phyloP scores from a whole-genome alignment of 2,113 vertebrate species.

The Grantiella picta region DNA sequence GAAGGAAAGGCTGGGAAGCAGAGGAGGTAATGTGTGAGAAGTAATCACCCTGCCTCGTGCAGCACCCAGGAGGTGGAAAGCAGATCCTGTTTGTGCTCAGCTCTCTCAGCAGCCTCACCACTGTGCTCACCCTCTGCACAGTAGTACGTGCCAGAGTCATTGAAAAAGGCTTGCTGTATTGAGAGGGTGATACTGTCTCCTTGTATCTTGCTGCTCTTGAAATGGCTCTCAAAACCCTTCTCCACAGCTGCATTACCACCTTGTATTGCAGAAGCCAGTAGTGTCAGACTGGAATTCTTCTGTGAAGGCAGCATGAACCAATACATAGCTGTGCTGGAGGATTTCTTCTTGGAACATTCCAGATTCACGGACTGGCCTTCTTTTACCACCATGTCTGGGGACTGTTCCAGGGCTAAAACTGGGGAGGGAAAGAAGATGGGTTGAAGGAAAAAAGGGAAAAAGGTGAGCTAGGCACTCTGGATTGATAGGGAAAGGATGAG shows the following conservation, averaged over 20 bases:
- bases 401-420: neutral
- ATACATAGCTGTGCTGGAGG: accelerated
- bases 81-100: neutral
- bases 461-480: accelerated
- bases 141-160: neutral
- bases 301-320: neutral
- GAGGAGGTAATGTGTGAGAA: neutral
- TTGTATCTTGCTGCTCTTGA: neutral
- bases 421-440: neutral
- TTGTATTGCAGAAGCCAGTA: accelerated
- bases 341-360: neutral
- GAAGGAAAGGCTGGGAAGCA: neutral
- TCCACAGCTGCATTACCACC: neutral
- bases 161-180: neutral
- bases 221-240: neutral
- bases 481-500: neutral
- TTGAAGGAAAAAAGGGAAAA: neutral
- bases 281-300: neutral
- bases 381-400: neutral
- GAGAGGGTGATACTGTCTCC: neutral
- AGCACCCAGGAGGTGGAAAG: neutral
- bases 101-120: neutral
- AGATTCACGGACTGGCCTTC: neutral
- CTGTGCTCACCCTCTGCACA: neutral
- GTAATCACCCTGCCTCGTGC: neutral